Conservation (phyloP, 2,888 invertebrate genomes). For the Limulus polyphemus region DNA sequence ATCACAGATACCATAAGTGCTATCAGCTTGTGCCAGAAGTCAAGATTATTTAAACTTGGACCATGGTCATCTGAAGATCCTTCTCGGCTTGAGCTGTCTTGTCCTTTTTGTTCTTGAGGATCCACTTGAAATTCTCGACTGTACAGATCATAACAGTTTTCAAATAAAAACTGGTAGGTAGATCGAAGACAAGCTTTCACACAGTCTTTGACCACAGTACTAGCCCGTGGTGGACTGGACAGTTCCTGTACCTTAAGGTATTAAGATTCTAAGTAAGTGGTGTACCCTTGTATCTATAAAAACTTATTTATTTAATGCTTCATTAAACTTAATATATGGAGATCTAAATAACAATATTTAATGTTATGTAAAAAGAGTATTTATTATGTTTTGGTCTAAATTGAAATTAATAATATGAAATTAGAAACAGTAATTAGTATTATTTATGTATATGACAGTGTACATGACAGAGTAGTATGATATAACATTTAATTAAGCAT, state of each 20-base stretch:
- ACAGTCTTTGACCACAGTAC: constrained; percentile 97
- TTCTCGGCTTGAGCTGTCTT: constrained; percentile 11
- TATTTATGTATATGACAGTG: too few relatives aligned
- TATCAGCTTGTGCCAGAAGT: constrained; percentile 97
- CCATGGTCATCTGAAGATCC: constrained; percentile 40
- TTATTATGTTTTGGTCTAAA: too few relatives aligned
- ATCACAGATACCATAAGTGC: constrained; percentile 95
- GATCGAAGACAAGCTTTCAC: constrained; percentile 96
- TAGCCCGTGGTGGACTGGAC: constrained; percentile 93
- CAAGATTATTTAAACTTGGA: constrained; percentile 67
- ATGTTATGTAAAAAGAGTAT: neutral
- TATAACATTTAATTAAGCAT: too few relatives aligned
- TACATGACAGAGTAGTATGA: too few relatives aligned
- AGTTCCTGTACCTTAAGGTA: constrained; percentile 76
- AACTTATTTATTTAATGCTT: neutral
- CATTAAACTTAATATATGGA: neutral
- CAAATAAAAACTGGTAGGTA: constrained; percentile 98
- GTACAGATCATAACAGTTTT: constrained; percentile 95
- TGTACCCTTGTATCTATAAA: neutral
- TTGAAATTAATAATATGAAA: too few relatives aligned
- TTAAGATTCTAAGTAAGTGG: neutral
- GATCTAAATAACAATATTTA: too few relatives aligned
- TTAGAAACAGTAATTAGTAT: too few relatives aligned
- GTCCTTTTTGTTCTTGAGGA: constrained; percentile 5
- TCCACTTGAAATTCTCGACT: constrained; percentile 75